Conservation (phyloP, 92 coral and sea anemone species). For the Palythoa grandis region DNA sequence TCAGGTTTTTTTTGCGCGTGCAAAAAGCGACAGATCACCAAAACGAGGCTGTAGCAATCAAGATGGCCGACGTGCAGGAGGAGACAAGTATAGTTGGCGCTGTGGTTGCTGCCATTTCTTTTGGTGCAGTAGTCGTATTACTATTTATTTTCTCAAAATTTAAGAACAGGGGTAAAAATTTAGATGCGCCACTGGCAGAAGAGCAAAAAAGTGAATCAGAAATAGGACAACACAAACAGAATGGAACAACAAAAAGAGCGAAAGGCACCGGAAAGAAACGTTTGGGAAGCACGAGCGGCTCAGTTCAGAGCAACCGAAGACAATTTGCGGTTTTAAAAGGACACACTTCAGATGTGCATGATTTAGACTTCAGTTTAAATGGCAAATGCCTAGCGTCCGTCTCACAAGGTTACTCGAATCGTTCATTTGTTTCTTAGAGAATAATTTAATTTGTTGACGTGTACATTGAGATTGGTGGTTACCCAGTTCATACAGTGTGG, state of each 20-base stretch:
- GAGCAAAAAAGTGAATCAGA: conserved; percentile 46
- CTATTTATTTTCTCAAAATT: conserved; percentile 71
- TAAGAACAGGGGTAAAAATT: conserved; percentile 53
- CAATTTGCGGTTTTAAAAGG: conserved; percentile 92
- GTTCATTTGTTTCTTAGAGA: background rate
- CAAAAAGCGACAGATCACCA: conserved; percentile 44
- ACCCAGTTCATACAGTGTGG: background rate
- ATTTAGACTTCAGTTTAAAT: conserved; percentile 88
- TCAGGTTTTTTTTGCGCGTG: background rate
- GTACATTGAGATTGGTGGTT: background rate
- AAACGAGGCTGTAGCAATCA: conserved; percentile 84
- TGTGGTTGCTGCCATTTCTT: conserved; percentile 63
- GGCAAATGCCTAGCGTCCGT: conserved; percentile 91
- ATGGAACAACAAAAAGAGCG: conserved; percentile 53
- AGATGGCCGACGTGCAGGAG: conserved; percentile 73
- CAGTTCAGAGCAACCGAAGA: conserved; percentile 63
- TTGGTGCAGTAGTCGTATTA: conserved; percentile 84
- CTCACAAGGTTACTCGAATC: conserved; percentile 77
- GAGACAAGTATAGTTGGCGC: conserved; percentile 61
- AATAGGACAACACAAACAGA: conserved; percentile 49
- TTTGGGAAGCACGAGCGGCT: conserved; percentile 55
- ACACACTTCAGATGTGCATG: conserved; percentile 85
- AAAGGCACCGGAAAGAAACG: conserved; percentile 31
- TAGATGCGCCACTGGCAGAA: conserved; percentile 42
- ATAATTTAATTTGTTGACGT: conserved; percentile 5